Base-by-base conservation (phyloP, 2,113 vertebrate species). In the Sceloporus undulatus region DNA sequence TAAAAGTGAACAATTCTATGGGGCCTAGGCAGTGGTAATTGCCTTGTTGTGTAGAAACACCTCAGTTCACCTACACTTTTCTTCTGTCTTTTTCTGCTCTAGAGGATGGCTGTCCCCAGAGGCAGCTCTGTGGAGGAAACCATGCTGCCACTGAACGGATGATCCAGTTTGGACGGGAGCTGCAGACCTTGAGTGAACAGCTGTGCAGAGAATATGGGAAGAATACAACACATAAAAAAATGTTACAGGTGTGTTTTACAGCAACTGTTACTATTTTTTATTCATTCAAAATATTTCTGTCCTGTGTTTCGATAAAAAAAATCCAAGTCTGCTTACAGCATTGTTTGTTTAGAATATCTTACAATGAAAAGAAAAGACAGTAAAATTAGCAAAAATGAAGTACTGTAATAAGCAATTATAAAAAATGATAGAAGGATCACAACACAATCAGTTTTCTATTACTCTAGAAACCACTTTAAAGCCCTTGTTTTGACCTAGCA, bases 111-210 rank as follows among this genome's bases (percentile, higher is more conserved):
- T 98, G 97, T 83, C 96, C 96, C 73, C 98, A 98, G 92, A 97
- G 98, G 93, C 98, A 99, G 96, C 98, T 99, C 82, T 99, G 98
- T 0, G 99, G 98, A 68, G 99, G 98, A 83, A 99, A 98, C 97
- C 98, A 98, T 59, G 98, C 98, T 0, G 99, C 98, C 94, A 99
- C 98, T 0, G 99, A 99, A 95, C 96, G 98, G 76, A 99, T 99
- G 98, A 99, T 99, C 95, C 98, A 99, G 96, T 99, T 99, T 88
- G 99, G 99, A 52, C 97, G 99, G 13, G 99, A 99, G 95, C 97
- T 99, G 95, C 99, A 99, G 96, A 94, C 96, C 16, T 97, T 99
- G 91, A 99, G 98, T 0, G 99, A 99, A 90, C 98, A 99, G 95
- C 97, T 99, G 90, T 98, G 98, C 93, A 96, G 97, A 78, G 98